phyloP scores from a whole-genome alignment of 2,113 vertebrate species.

The Naja naja region DNA sequence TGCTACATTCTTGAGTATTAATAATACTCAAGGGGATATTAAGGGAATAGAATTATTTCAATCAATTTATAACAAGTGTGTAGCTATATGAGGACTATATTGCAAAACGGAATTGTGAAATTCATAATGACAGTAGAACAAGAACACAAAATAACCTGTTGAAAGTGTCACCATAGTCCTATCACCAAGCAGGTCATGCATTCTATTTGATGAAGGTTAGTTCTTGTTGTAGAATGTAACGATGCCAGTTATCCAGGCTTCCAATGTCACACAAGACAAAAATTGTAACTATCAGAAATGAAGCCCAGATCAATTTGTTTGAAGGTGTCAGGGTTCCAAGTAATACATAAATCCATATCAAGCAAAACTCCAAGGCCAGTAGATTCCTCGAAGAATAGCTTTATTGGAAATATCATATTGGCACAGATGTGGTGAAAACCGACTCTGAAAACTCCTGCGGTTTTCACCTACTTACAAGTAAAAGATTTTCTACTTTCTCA shows the following conservation, averaged over 20 bases:
- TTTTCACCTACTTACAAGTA: too few species aligned
- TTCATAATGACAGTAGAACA: slow-evolving; percentile 5
- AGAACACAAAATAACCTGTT: background rate
- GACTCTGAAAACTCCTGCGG: too few species aligned
- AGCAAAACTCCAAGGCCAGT: too few species aligned
- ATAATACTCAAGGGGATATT: too few species aligned
- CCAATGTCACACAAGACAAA: background rate
- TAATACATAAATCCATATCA: too few species aligned
- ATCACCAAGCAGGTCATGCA: background rate
- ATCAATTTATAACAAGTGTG: slow-evolving; percentile 16
- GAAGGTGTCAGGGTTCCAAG: background rate
- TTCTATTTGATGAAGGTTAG: slow-evolving; percentile 2
- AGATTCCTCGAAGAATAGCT: too few species aligned
- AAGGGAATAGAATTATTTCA: background rate
- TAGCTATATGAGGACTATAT: slow-evolving; percentile 2
- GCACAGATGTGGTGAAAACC: too few species aligned
- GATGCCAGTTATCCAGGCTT: background rate
- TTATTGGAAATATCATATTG: too few species aligned
- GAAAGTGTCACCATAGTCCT: background rate
- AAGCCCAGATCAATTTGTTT: background rate
- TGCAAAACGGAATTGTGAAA: slow-evolving; percentile 3
- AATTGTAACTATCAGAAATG: background rate
- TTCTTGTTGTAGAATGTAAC: background rate
- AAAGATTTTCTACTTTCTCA: too few species aligned
- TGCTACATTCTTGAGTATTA: background rate